A percentile compares a stretch with the other conserved stretches of the same genome.
These are phyloP conservation scores for Scaptomyza reducta DNA, from an alignment of 2,888 invertebrate species.

Conservation along the genomic window DNA sequence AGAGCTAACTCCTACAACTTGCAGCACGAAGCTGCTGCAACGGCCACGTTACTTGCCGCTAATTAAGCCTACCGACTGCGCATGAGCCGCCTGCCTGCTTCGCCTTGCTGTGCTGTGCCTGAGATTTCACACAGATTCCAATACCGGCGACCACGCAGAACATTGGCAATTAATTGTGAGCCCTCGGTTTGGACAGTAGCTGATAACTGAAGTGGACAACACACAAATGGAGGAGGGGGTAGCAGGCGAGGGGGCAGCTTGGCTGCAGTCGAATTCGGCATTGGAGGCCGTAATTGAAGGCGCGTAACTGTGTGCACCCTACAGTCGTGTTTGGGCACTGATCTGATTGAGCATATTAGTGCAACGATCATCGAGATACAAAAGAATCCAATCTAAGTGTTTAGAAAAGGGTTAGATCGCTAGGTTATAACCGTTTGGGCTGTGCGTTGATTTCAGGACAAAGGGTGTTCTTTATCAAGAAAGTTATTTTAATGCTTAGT, in stretches of 20 bases:
- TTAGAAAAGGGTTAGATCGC: too few relatives aligned
- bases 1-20: conserved; percentile 62
- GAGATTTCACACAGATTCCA: conserved; percentile 76
- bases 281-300: conserved; percentile 63
- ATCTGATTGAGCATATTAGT: conserved; percentile 32
- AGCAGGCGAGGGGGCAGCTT: background rate
- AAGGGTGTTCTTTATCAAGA: too few relatives aligned
- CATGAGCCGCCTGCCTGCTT: conserved; percentile 46
- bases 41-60: conserved; percentile 79
- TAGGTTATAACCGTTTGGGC: too few relatives aligned
- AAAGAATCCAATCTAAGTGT: background rate
- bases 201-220: conserved; percentile 71
- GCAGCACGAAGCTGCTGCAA: conserved; percentile 41
- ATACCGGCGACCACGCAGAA: conserved; percentile 66
- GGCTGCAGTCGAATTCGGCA: conserved; percentile 17
- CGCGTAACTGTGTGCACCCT: conserved; percentile 64
- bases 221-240: background rate
- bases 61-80: conserved; percentile 80
- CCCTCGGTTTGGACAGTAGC: conserved; percentile 71
- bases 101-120: conserved; percentile 26
- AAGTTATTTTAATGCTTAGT: too few relatives aligned
- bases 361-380: too few relatives aligned
- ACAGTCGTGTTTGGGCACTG: conserved; percentile 31
- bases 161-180: conserved; percentile 77
- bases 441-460: too few relatives aligned